These are phyloP conservation scores for Vulpes vulpes DNA, from an alignment of 2,113 vertebrate species.

Conservation along the genomic window DNA sequence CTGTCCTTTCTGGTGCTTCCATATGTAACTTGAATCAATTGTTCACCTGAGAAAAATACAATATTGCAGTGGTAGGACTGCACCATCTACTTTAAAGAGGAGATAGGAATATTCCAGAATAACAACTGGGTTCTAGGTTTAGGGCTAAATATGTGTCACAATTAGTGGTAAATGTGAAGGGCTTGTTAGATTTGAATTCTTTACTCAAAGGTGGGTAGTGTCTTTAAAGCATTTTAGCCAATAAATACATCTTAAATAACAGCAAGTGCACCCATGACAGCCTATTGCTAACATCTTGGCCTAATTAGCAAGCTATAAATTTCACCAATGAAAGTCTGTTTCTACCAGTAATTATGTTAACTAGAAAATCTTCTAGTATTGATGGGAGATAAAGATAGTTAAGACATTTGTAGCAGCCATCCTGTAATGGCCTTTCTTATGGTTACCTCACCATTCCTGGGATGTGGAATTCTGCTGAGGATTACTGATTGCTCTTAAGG, in stretches of 20 bases:
- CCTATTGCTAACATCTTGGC: constrained; percentile 18
- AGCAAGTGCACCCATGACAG: neutral
- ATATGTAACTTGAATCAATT: neutral
- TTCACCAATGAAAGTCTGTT: constrained; percentile 29
- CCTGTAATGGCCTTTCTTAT: constrained; percentile 15
- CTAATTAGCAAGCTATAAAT: constrained; percentile 36
- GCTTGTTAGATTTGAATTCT: neutral
- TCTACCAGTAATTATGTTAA: constrained; percentile 39
- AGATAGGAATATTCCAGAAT: constrained; percentile 27
- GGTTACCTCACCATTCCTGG: neutral
- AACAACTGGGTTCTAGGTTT: neutral
- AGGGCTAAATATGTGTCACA: neutral
- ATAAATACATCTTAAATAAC: neutral
- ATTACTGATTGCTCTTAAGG: neutral
- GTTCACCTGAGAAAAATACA: constrained; percentile 31
- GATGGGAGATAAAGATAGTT: neutral
- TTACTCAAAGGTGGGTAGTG: neutral
- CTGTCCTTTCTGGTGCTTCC: neutral
- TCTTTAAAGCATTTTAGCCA: constrained; percentile 48
- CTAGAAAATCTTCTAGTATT: constrained; percentile 36
- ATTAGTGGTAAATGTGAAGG: neutral
- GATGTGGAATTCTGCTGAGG: neutral
- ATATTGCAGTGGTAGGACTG: neutral
- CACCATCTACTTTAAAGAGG: constrained; percentile 5
- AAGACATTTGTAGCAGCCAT: constrained; percentile 8